phyloP scores from a whole-genome alignment of 2,113 vertebrate species.

The Typhlomys cinereus region DNA sequence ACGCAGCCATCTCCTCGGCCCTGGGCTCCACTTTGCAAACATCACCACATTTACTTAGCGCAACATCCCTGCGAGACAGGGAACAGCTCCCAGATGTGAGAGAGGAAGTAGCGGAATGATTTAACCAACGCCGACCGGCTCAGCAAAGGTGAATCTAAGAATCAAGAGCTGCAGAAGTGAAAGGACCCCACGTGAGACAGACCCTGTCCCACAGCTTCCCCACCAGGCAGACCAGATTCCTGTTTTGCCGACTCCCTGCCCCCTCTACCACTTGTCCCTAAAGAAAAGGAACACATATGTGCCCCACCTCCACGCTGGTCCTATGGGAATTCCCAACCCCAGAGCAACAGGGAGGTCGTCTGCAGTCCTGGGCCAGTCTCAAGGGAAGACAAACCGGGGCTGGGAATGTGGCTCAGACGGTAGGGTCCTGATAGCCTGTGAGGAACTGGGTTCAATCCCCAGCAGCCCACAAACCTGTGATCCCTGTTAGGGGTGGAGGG shows the following conservation, averaged over 20 bases:
- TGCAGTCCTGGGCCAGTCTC: neutral
- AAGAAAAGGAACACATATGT: neutral
- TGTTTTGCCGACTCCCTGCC: neutral
- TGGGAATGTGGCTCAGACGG: neutral
- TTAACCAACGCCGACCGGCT: neutral
- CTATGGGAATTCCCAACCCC: neutral
- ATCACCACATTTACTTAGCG: neutral
- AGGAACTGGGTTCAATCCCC: neutral
- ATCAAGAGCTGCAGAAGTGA: neutral
- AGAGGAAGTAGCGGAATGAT: neutral
- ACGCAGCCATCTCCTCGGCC: too few relatives aligned
- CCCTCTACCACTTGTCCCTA: neutral
- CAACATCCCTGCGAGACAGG: neutral
- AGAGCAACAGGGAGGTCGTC: neutral
- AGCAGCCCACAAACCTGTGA: too few relatives aligned
- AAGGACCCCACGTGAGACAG: neutral
- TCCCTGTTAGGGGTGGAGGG: too few relatives aligned
- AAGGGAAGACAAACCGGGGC: neutral
- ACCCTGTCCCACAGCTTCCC: neutral
- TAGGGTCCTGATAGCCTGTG: neutral
- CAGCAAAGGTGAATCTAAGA: neutral
- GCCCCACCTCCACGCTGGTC: neutral
- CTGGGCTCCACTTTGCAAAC: neutral
- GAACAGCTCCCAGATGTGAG: neutral
- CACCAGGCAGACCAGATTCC: neutral